A percentile compares a stretch with the other conserved stretches of the same genome.
These are phyloP conservation scores for Stigmatopora nigra DNA, from an alignment of 2,113 vertebrate species.

Conservation along the genomic window DNA sequence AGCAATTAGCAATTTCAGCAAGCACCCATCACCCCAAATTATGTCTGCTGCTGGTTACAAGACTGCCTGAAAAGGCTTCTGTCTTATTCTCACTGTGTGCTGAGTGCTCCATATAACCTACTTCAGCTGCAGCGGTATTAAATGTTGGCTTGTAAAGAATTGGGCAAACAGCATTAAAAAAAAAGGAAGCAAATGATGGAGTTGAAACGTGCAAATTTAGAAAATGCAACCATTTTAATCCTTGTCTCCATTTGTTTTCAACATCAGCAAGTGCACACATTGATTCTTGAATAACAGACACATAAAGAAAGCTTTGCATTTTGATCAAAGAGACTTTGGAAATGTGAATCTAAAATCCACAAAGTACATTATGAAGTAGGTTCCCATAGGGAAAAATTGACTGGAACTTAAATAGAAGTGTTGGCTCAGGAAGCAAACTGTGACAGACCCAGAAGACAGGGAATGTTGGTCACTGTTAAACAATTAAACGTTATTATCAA, in stretches of 20 bases:
- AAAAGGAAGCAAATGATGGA: background rate
- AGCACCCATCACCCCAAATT: slow-evolving; percentile 8
- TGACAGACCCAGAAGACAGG: too few relatives aligned
- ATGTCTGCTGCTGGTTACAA: slow-evolving; percentile 22
- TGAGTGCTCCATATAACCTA: slow-evolving; percentile 6
- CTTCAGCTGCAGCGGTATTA: slow-evolving; percentile 18
- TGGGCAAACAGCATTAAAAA: background rate
- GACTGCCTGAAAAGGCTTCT: slow-evolving; percentile 22
- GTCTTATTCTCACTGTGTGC: background rate
- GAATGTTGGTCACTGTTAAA: too few relatives aligned
- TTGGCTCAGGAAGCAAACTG: background rate
- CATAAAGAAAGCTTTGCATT: too few relatives aligned
- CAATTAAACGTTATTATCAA: background rate
- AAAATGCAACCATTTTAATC: background rate
- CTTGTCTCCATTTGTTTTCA: too few relatives aligned
- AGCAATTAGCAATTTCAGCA: slow-evolving; percentile 34
- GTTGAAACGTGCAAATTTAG: background rate
- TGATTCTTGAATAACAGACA: too few relatives aligned
- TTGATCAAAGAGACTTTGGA: too few relatives aligned
- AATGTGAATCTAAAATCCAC: too few relatives aligned
- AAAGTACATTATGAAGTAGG: too few relatives aligned
- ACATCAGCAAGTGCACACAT: too few relatives aligned
- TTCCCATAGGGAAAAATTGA: too few relatives aligned
- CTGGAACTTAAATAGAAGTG: too few relatives aligned
- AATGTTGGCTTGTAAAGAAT: background rate